Evolutionary conservation across 2,797 vertebrate genomes (phyloP).

Genomic region (Rousettus madagascariensis): DNA sequence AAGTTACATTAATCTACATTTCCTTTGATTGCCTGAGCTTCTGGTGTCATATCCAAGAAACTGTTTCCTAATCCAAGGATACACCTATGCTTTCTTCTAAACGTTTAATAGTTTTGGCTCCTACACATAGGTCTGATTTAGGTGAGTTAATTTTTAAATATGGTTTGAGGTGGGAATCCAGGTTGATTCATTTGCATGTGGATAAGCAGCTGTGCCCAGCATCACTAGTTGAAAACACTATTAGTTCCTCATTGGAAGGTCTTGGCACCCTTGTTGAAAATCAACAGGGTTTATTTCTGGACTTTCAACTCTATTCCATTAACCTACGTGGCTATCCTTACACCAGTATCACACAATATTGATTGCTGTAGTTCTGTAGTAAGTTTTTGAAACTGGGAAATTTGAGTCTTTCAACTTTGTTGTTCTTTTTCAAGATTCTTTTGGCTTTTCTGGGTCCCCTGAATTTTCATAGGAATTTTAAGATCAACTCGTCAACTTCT

Average conservation of each 20-base stretch:
- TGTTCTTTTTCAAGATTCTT: background rate
- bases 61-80: background rate
- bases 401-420: background rate
- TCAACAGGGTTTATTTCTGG: background rate
- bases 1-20: background rate
- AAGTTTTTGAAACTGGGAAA: slow-evolving; percentile 12
- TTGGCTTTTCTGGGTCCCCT: background rate
- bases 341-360: background rate
- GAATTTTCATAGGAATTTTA: background rate
- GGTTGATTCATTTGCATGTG: background rate
- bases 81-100: background rate
- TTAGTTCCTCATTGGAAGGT: background rate
- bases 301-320: background rate
- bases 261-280: background rate
- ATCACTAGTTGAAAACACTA: background rate
- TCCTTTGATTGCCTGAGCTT: background rate
- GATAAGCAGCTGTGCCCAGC: background rate
- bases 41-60: background rate
- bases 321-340: background rate
- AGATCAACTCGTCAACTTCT: background rate
- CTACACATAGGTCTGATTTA: background rate
- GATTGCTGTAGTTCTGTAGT: background rate
- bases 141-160: background rate
- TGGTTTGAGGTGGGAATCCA: background rate
- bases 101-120: background rate